Conservation (phyloP, 2,113 vertebrate species). For the Balaenoptera acutorostrata region DNA sequence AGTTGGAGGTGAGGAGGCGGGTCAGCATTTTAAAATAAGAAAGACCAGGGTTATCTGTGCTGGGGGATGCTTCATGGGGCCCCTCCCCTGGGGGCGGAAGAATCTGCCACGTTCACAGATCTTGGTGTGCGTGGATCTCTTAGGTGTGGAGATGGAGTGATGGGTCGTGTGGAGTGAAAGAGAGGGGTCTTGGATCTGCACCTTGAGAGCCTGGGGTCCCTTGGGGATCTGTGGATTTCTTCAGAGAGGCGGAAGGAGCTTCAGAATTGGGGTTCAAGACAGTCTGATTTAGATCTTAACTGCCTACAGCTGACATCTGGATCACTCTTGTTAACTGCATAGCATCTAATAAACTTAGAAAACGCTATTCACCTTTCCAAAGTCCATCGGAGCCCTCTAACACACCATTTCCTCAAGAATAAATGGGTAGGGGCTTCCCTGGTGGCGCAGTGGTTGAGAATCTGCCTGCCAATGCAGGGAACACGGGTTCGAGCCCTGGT, state of each 20-base stretch:
- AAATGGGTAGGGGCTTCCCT: too few relatives aligned
- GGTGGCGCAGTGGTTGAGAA: too few relatives aligned
- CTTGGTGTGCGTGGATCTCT: background rate
- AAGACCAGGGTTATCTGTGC: background rate
- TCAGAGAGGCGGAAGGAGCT: background rate
- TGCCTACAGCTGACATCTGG: background rate
- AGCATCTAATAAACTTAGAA: background rate
- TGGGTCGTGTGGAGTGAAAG: background rate
- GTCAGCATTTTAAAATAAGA: background rate
- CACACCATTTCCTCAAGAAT: background rate
- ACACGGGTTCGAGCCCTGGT: too few relatives aligned
- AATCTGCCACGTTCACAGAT: background rate
- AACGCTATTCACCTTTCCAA: background rate
- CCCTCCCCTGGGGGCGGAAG: background rate
- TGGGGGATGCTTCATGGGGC: accelerated
- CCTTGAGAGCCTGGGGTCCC: background rate
- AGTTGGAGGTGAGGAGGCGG: background rate
- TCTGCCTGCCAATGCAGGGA: too few relatives aligned
- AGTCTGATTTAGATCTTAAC: background rate
- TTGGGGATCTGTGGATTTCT: background rate
- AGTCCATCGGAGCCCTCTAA: background rate
- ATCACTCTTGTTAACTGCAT: background rate
- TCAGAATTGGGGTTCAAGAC: background rate
- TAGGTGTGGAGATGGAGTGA: background rate
- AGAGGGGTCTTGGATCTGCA: background rate